phyloP scores from a whole-genome alignment of 2,888 invertebrate genomes.

The Drosophila nr. medialis region DNA sequence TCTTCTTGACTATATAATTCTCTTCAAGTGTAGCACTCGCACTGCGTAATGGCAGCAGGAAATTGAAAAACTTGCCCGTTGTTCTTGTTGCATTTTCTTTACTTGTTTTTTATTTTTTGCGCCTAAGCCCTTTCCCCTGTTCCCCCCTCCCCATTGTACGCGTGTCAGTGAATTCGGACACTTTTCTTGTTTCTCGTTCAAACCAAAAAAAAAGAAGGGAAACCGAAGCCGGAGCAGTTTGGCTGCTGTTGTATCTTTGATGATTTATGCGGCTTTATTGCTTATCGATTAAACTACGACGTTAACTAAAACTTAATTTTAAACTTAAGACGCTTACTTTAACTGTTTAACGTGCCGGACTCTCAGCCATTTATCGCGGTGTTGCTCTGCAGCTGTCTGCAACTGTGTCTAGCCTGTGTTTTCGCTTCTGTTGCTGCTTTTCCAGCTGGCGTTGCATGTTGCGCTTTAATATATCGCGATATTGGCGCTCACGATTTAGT shows the following conservation, averaged over 20 bases:
- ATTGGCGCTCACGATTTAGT: constrained; percentile 59
- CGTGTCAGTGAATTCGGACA: constrained; percentile 66
- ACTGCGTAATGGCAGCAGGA: constrained; percentile 72
- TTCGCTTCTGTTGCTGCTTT: constrained; percentile 34
- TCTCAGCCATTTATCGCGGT: constrained; percentile 18
- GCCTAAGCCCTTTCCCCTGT: constrained; percentile 19
- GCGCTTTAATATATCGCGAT: constrained; percentile 52
- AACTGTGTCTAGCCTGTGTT: constrained; percentile 1
- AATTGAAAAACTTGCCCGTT: constrained; percentile 74
- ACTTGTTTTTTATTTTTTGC: constrained; percentile 6
- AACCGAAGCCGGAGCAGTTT: not conserved
- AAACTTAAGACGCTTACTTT: constrained; percentile 13
- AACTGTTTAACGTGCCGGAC: constrained; percentile 15
- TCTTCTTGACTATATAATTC: no score
- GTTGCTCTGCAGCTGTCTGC: not conserved
- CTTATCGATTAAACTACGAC: constrained; percentile 30
- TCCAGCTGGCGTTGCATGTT: constrained; percentile 55
- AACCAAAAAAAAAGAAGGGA: constrained; percentile 6
- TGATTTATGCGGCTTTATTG: constrained; percentile 61
- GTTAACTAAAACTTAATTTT: constrained; percentile 19
- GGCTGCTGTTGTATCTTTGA: constrained; percentile 18
- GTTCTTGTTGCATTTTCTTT: constrained; percentile 37
- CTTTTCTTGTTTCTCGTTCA: constrained; percentile 47
- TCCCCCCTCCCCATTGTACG: not conserved
- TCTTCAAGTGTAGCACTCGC: constrained; percentile 3